These are phyloP conservation scores for Drosophila teissieri DNA, from an alignment of 1,140 invertebrate species.

Conservation along the genomic window DNA sequence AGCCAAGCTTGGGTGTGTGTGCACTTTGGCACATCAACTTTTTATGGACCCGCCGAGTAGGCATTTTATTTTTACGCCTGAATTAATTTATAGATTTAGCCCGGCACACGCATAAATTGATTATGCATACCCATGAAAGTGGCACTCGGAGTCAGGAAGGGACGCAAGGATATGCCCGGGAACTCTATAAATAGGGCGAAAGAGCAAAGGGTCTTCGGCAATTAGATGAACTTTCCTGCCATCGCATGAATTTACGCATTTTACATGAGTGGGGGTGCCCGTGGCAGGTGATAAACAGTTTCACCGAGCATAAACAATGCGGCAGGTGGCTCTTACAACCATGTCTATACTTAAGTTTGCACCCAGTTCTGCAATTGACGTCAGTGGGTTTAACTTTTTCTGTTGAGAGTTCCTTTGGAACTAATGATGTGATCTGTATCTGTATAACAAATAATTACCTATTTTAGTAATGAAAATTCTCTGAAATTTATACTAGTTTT, in stretches of 20 bases:
- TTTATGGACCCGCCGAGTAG: slow-evolving; percentile 47
- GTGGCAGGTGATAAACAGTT: slow-evolving; percentile 66
- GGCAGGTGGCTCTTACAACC: slow-evolving; percentile 22
- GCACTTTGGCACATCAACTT: slow-evolving; percentile 47
- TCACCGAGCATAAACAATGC: slow-evolving; percentile 59
- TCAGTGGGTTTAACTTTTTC: too few relatives aligned
- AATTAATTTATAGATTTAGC: slow-evolving; percentile 63
- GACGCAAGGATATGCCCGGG: not conserved
- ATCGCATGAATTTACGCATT: slow-evolving; percentile 62
- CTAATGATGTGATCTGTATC: too few relatives aligned
- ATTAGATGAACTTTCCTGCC: slow-evolving; percentile 63
- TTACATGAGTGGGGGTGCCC: slow-evolving; percentile 51
- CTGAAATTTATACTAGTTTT: too few relatives aligned
- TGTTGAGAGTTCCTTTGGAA: too few relatives aligned
- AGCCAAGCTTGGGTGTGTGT: slow-evolving; percentile 18
- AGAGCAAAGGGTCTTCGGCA: slow-evolving; percentile 38
- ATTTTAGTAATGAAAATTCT: too few relatives aligned
- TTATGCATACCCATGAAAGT: slow-evolving; percentile 64
- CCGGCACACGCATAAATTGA: slow-evolving; percentile 59
- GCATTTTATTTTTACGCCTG: slow-evolving; percentile 61
- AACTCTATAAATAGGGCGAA: slow-evolving; percentile 59
- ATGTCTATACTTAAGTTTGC: not conserved
- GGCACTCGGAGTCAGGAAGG: not conserved
- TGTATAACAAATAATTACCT: too few relatives aligned
- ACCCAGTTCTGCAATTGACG: slow-evolving; percentile 30